Conservation (phyloP, 1,140 invertebrate species). For the Drosophila neocordata region DNA sequence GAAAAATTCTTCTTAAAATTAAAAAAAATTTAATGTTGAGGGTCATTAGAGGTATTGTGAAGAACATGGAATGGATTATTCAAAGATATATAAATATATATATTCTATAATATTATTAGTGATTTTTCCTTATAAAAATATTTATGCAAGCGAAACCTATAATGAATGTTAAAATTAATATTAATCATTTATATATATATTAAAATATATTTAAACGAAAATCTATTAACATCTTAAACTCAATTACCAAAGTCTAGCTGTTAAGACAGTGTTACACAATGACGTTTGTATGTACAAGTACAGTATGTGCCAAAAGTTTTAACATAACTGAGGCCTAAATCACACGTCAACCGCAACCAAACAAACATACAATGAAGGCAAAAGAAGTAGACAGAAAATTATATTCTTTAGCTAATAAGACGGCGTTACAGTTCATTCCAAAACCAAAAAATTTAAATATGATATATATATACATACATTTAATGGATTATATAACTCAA, state of each 20-base stretch:
- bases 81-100: slow-evolving; percentile 39
- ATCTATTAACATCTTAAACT: slow-evolving; percentile 45
- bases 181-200: slow-evolving; percentile 30
- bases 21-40: slow-evolving; percentile 67
- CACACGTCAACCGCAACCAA: slow-evolving; percentile 29
- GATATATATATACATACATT: slow-evolving; percentile 50
- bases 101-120: slow-evolving; percentile 46
- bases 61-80: slow-evolving; percentile 29
- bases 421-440: slow-evolving; percentile 72
- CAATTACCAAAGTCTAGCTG: slow-evolving; percentile 61
- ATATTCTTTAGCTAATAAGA: slow-evolving; percentile 65
- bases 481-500: slow-evolving; percentile 40
- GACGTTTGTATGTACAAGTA: slow-evolving; percentile 37
- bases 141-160: slow-evolving; percentile 47
- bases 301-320: slow-evolving; percentile 69
- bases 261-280: slow-evolving; percentile 51
- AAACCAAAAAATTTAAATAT: slow-evolving; percentile 62
- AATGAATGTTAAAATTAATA: slow-evolving; percentile 65
- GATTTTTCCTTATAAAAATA: slow-evolving; percentile 56
- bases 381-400: slow-evolving; percentile 45
- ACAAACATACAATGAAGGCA: slow-evolving; percentile 22
- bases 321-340: slow-evolving; percentile 37
- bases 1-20: slow-evolving; percentile 51
- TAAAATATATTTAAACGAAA: slow-evolving; percentile 41
- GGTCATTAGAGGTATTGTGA: slow-evolving; percentile 56